Base-by-base conservation (phyloP, 2,797 vertebrate species). In the Chloroceryle amazona region DNA sequence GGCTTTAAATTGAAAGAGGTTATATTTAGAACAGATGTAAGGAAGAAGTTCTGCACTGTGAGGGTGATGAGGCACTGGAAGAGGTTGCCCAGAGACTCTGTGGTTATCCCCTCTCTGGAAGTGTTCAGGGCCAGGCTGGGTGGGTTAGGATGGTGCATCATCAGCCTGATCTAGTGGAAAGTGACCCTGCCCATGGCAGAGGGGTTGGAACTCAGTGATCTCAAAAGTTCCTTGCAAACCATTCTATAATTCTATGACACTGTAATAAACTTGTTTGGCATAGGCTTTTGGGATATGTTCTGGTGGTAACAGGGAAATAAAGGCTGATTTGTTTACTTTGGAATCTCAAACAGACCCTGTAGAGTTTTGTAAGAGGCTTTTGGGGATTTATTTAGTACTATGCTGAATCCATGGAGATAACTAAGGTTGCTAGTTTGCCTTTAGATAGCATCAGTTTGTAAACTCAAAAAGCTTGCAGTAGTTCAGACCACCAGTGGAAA, bases 291-390 rank as follows among this genome's bases (percentile, higher is more conserved):
- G 14, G 23, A 41, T 39, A n/a, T 20, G 22, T 67, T 49, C 55
- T 22, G n/a, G n/a, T 2, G 7, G 15, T 41, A 72, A 49, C 0
- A 0, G 28, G 11, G 33, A 80, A 72, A 82, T 72, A 89, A 54
- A 3, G 15, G 23, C 22, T 20, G 18, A 66, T 72, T 31, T 54
- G 17, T 81, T 70, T 72, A 49, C 58, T 84, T n/a, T 14, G 18
- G 58, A 62, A 85, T 49, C 49, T 61, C 54, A 76, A n/a, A 44
- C 6, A 44, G 49, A 61, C 21, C 20, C 41, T 35, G 26, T 6
- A 44, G n/a, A 20, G 13, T 33, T 82, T 67, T 67, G 10, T 33
- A 35, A 70, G 39, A 74, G 21, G 46, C 4, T 41, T 81, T 72
- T 66, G 0, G 8, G 5, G 4, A 33, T 42, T 35, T 58, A 35